Percentiles rank a stretch among this genome's conserved stretches.
These are phyloP conservation scores for Tenebrio molitor DNA, from an alignment of 1,140 invertebrate genomes.

Conservation along the genomic window DNA sequence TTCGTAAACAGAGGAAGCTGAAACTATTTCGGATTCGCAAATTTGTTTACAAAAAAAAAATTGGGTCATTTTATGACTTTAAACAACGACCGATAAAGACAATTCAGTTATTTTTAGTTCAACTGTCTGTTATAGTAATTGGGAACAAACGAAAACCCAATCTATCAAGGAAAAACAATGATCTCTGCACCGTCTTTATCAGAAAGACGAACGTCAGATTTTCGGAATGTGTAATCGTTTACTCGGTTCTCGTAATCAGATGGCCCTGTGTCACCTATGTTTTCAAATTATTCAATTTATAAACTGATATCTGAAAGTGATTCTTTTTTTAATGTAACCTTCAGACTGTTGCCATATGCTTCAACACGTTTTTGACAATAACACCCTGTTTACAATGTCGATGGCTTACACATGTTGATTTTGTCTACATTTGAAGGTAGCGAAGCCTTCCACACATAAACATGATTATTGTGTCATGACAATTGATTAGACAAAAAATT, in stretches of 20 bases:
- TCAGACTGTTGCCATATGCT: constrained; percentile 25
- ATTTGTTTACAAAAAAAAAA: constrained; percentile 24
- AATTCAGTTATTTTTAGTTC: constrained; percentile 22
- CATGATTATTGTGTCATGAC: too few relatives aligned
- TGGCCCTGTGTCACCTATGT: constrained; percentile 15
- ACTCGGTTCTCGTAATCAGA: neutral
- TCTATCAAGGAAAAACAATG: constrained; percentile 9
- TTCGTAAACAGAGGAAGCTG: constrained; percentile 24
- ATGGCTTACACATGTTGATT: constrained; percentile 6
- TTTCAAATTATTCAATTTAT: constrained; percentile 16
- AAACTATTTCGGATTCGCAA: neutral
- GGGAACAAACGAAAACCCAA: constrained; percentile 13
- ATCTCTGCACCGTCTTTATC: neutral
- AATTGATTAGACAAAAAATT: too few relatives aligned
- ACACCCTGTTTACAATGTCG: too few relatives aligned
- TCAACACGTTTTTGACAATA: too few relatives aligned
- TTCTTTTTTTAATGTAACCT: neutral
- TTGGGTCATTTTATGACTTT: constrained; percentile 37
- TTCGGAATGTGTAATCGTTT: constrained; percentile 10
- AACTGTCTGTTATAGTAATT: constrained; percentile 8
- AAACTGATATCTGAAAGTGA: constrained; percentile 3
- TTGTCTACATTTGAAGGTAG: constrained; percentile 3
- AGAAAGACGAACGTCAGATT: constrained; percentile 11
- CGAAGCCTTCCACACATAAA: too few relatives aligned
- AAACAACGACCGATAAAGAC: constrained; percentile 17